These are phyloP conservation scores for Epizoanthus fatuus DNA, from an alignment of 92 coral and sea anemone genomes.

Conservation along the genomic window DNA sequence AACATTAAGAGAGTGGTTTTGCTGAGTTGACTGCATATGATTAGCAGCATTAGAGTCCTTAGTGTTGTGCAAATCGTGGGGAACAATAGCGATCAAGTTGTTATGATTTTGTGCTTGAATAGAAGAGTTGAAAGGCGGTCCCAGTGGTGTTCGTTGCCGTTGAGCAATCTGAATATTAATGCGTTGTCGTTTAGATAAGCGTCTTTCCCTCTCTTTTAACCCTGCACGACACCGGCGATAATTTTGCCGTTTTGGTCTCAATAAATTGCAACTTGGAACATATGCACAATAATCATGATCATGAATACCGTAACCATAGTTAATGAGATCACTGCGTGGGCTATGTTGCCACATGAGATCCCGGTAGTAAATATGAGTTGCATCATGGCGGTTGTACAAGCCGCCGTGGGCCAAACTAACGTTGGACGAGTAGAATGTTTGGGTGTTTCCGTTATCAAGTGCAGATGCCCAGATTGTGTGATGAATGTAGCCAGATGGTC, in stretches of 20 bases:
- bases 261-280: not conserved
- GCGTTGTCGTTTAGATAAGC: too few species aligned
- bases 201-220: not conserved
- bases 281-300: not conserved
- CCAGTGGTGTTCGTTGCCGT: too few species aligned
- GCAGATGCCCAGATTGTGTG: not conserved
- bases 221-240: not conserved
- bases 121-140: too few species aligned
- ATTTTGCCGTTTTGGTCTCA: not conserved
- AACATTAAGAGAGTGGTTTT: too few species aligned
- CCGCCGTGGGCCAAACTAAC: not conserved
- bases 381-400: constrained; percentile 1
- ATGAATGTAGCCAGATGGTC: not conserved
- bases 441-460: not conserved
- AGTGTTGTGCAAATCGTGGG: too few species aligned
- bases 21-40: too few species aligned
- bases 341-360: not conserved
- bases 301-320: not conserved
- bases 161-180: too few species aligned
- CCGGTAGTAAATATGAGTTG: not conserved
- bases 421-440: not conserved
- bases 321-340: not conserved
- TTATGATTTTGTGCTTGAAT: too few species aligned
- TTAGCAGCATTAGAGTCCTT: too few species aligned
- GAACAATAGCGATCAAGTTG: too few species aligned